These are phyloP conservation scores for Arremon aurantiirostris DNA, from an alignment of 2,797 vertebrate genomes.

Conservation along the genomic window DNA sequence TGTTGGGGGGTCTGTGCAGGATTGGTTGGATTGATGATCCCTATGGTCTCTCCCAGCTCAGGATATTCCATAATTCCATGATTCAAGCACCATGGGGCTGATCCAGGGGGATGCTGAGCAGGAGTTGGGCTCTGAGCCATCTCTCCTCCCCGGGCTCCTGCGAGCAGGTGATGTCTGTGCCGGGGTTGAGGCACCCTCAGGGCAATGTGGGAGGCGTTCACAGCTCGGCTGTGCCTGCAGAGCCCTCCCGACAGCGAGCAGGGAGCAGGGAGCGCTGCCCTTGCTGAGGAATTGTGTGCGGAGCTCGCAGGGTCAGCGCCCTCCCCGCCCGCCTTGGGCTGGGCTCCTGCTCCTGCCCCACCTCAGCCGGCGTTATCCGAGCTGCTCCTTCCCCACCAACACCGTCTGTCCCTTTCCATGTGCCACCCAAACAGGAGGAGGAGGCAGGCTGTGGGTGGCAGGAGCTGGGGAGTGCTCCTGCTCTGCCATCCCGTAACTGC, in stretches of 20 bases:
- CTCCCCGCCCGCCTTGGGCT: not conserved
- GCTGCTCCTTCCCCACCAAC: not conserved
- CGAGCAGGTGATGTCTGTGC: not conserved
- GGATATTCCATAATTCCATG: not conserved
- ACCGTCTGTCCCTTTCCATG: not conserved
- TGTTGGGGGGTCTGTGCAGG: not conserved
- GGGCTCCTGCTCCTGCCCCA: not conserved
- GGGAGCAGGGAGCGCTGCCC: not conserved
- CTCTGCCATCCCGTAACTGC: constrained; percentile 18
- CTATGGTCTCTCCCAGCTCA: not conserved
- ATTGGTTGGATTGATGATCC: rapidly evolving
- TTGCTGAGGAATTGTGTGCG: not conserved
- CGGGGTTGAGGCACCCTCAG: not conserved
- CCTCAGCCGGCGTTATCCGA: not conserved
- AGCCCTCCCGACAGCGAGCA: not conserved
- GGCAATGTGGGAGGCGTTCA: not conserved
- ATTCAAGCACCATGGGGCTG: not conserved
- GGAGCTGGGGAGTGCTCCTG: not conserved
- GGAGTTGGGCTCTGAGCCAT: not conserved
- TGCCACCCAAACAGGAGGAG: not conserved
- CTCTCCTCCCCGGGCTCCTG: not conserved
- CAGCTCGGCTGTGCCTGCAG: not conserved
- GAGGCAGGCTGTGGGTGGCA: not conserved
- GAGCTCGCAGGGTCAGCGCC: not conserved
- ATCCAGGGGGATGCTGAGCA: not conserved